Evolutionary conservation across 2,888 invertebrate genomes (phyloP).

Genomic region (Torymus texanus): DNA sequence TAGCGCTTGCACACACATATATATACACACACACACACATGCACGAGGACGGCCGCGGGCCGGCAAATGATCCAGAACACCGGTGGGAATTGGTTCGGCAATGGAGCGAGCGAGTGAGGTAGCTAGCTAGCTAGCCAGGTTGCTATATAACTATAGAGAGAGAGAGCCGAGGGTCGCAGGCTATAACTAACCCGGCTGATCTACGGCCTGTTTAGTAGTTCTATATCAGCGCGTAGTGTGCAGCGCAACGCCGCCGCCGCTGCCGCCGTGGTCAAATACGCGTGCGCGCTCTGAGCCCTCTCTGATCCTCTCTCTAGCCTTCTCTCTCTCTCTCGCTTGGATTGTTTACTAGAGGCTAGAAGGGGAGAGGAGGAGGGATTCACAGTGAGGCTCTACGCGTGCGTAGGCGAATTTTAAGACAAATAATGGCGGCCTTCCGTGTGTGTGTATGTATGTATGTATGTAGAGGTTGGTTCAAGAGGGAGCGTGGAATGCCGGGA

Average conservation of each 20-base stretch:
- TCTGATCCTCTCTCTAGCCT: conserved; percentile 31
- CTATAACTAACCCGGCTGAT: conserved; percentile 74
- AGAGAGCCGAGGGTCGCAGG: conserved; percentile 53
- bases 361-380: not conserved
- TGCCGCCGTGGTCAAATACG: conserved; percentile 61
- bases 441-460: no score
- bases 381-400: no score
- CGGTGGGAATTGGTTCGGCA: conserved; percentile 73
- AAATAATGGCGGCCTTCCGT: not conserved
- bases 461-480: no score
- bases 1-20: conserved; percentile 59
- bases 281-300: conserved; percentile 30
- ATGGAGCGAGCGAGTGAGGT: conserved; percentile 58
- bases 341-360: conserved; percentile 40
- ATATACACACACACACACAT: conserved; percentile 60
- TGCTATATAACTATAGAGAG: not conserved
- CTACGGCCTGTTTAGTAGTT: conserved; percentile 75
- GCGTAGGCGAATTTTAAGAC: conserved; percentile 38
- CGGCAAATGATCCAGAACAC: conserved; percentile 75
- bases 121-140: not conserved
- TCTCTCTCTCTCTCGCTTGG: conserved; percentile 3
- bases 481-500: not conserved
- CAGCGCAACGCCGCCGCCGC: no score
- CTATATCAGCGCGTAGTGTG: conserved; percentile 69
- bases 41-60: conserved; percentile 70